phyloP scores from a whole-genome alignment of 2,113 vertebrate genomes.

The Chloropsis hardwickii region DNA sequence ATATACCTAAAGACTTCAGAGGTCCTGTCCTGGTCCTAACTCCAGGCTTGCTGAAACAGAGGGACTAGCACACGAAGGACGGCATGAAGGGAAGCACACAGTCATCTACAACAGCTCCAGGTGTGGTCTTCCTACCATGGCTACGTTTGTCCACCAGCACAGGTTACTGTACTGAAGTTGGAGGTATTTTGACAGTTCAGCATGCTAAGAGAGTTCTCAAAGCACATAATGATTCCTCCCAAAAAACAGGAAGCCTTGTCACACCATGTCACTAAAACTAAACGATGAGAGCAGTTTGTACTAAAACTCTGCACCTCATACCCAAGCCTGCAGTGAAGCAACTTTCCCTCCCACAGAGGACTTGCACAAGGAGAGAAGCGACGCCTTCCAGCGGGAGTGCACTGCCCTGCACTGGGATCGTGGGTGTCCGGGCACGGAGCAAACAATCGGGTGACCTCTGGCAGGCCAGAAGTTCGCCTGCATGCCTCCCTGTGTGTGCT shows the following conservation, averaged over 20 bases:
- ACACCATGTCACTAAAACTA: fast-evolving
- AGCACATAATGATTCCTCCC: background rate
- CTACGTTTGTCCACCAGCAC: background rate
- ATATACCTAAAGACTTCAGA: background rate
- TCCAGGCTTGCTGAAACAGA: background rate
- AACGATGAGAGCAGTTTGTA: fast-evolving
- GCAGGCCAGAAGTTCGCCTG: background rate
- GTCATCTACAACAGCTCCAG: background rate
- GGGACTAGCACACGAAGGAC: fast-evolving
- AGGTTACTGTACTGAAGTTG: background rate
- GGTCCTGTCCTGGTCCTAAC: background rate
- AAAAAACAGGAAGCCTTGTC: background rate
- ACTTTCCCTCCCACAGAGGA: background rate
- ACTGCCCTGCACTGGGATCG: fast-evolving
- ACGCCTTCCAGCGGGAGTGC: fast-evolving
- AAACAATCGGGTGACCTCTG: background rate
- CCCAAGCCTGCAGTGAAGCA: background rate
- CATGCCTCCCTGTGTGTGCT: background rate
- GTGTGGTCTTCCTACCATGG: fast-evolving
- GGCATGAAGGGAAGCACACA: fast-evolving
- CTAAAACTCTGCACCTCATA: background rate
- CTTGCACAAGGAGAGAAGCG: background rate
- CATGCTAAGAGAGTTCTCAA: background rate
- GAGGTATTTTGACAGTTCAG: background rate
- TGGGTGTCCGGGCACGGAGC: fast-evolving